Evolutionary conservation across 2,888 invertebrate species (phyloP).

Genomic region (Drosophila monieri): DNA sequence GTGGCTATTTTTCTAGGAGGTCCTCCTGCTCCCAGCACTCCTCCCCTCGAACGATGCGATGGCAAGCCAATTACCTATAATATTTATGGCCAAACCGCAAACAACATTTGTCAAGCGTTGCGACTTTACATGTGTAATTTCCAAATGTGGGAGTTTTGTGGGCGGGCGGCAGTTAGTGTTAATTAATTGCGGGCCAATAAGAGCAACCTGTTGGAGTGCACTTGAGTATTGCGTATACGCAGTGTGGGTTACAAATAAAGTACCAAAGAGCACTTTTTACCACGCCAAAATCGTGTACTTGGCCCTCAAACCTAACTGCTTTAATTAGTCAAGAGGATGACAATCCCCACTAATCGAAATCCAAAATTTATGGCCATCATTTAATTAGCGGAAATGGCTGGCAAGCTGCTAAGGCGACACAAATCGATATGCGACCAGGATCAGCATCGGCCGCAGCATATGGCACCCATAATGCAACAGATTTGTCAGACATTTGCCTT

Average conservation of each 20-base stretch:
- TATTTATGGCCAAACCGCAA: constrained; percentile 66
- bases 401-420: constrained; percentile 35
- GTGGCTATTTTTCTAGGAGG: constrained; percentile 15
- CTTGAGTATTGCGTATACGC: constrained; percentile 10
- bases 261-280: background rate
- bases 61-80: constrained; percentile 55
- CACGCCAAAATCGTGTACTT: background rate
- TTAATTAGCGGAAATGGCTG: constrained; percentile 66
- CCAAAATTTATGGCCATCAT: constrained; percentile 71
- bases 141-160: constrained; percentile 25
- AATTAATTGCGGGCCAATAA: constrained; percentile 60
- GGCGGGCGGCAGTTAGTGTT: constrained; percentile 23
- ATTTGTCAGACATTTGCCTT: constrained; percentile 69
- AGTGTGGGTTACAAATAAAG: constrained; percentile 16
- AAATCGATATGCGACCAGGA: constrained; percentile 53
- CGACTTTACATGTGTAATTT: constrained; percentile 48
- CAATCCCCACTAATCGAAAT: constrained; percentile 6
- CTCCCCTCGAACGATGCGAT: constrained; percentile 38
- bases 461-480: constrained; percentile 64
- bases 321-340: background rate
- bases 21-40: background rate
- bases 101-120: constrained; percentile 56
- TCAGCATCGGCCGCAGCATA: constrained; percentile 32
- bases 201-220: constrained; percentile 68
- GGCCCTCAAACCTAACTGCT: background rate